Base-by-base conservation (phyloP, 2,888 invertebrate genomes). In the Agrotis exclamationis region DNA sequence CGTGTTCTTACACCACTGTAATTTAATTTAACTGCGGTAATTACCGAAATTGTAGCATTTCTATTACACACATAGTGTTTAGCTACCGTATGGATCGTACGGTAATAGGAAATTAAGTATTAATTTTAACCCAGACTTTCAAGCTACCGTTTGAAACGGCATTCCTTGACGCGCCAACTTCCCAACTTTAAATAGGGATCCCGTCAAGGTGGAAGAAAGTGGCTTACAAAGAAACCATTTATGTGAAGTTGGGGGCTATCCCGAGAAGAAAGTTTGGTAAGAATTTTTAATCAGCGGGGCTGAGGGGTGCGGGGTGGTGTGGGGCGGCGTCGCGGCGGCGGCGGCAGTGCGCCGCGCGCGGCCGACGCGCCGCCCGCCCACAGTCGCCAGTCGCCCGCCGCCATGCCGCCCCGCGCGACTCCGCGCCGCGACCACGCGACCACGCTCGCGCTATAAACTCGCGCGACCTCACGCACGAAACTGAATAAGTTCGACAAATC, bases 401-500 rank as follows among this genome's bases (percentile, higher is more conserved):
- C 92, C 88, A 90, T 91, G 89, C 89, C 88, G 86, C 89, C 88
- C 90, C 89, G 86, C 86, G 86, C 89, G 85, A 84, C 87, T 87
- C 86, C 85, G 85, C 88, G 85, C 87, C 80, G 85, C 87, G 85
- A 82, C 81, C 80, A 65, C 87, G 87, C 89, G 87, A 86, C 82
- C 79, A 83, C 89, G 87, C 89, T 86, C 90, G 89, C 91, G 89
- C 91, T 91, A 87, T 92, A 88, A 90, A 88, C 91, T 88, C 90
- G 90, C 92, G 92, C 92, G 89, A 87, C 87, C 74, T 74, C 88
- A 87, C 90, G 86, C 90, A 90, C 95, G 92, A 96, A 96, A 95
- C 96, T 96, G 96, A 96, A 96, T 96, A 96, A 96, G 94, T 96
- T 96, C 95, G 96, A 96, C 94, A 96, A 96, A 93, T 96, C 96